Evolutionary conservation across 2,113 vertebrate genomes (phyloP).

Genomic region (Tor tambroides): DNA sequence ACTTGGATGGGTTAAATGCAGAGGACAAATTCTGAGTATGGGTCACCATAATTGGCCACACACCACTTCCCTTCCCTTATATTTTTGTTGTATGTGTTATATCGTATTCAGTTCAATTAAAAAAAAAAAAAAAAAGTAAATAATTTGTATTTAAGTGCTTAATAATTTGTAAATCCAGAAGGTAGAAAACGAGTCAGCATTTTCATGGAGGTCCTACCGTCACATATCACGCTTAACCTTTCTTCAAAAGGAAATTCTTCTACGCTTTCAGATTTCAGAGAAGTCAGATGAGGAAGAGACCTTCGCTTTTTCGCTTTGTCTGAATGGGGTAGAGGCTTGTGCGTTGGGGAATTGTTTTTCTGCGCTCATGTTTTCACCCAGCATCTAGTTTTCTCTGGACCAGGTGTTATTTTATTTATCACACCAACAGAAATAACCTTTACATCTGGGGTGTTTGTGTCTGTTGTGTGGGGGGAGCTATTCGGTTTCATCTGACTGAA

Average conservation of each 20-base stretch:
- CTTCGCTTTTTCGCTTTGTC: not conserved
- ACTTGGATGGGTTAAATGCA: too few species aligned
- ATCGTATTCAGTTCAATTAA: not conserved
- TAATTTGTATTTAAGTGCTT: too few species aligned
- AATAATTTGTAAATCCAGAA: too few species aligned
- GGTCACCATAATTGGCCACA: too few species aligned
- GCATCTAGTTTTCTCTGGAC: conserved; percentile 10
- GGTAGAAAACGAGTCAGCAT: not conserved
- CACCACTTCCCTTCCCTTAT: too few species aligned
- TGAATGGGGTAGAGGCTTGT: not conserved
- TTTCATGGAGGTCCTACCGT: not conserved
- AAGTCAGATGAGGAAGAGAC: not conserved
- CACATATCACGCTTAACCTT: not conserved
- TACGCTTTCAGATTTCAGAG: not conserved
- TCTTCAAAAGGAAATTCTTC: not conserved
- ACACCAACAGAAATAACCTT: conserved; percentile 47
- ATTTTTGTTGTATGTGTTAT: too few species aligned
- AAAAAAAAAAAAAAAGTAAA: too few species aligned
- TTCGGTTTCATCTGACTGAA: not conserved
- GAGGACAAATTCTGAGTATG: too few species aligned
- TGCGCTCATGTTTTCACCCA: conserved; percentile 36
- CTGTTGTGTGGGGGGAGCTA: not conserved
- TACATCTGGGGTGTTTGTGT: conserved; percentile 1
- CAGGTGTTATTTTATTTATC: conserved; percentile 55
- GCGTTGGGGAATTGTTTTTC: not conserved